Evolutionary conservation across 1,140 invertebrate species (phyloP), one percentile per base, ranked within the genome.

Genomic region (Trichoplusia ni): DNA sequence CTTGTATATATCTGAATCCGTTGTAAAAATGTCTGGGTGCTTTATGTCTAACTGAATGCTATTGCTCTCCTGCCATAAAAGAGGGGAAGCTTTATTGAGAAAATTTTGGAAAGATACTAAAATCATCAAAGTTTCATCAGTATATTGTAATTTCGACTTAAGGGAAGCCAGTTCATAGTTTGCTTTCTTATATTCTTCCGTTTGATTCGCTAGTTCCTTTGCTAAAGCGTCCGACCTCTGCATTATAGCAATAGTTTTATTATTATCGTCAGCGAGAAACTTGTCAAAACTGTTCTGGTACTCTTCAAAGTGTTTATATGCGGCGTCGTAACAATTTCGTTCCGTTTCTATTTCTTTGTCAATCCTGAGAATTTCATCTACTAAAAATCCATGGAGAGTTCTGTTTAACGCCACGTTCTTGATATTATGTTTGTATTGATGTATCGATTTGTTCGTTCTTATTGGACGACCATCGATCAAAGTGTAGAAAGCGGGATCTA

Each of bases 61-160:
- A 29, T 80, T 42, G 47, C 90, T 76, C 46, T 82, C 67, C 47
- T 89, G 82, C 93, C 93, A 93, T 11, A 86, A 71, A 37, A 91
- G 82, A 7, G 93, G 92, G 25, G 93, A 91, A 8, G 93, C 79
- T 64, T 91, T 90, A 68, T 91, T 92, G 14, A 95, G 81, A 81
- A 95, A 95, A 67, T 91, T 91, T 81, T 94, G 93, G 79, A 94
- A 95, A 60, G 93, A 92, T 70, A 93, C 90, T 31, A 92, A 91
- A 46, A 91, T 92, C 46, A 92, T 79, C 86, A 94, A 93, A 13
- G 91, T 92, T 73, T 94, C 93, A 64, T 93, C 92, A 40, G 92
- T 92, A 19, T 91, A 91, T 40, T 94, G 93, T 13, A 95, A 79
- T 49, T 93, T 91, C 0, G 93, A 89, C 61, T 92, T 92, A 2